These are phyloP conservation scores for Temnothorax ravouxi DNA, from an alignment of 2,888 invertebrate genomes.

Conservation along the genomic window DNA sequence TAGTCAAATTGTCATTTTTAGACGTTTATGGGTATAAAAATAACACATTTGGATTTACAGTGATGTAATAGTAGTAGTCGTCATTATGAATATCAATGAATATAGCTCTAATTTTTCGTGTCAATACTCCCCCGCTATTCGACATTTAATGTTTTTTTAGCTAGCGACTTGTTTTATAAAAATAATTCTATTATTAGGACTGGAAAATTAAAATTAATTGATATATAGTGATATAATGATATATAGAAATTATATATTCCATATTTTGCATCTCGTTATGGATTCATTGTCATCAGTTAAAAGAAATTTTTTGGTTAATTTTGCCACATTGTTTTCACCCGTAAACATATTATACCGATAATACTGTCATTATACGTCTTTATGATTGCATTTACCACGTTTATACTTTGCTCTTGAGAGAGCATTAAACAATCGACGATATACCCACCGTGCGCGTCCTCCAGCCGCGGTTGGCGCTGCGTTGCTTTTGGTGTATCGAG, in stretches of 20 bases:
- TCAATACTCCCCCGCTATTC: not conserved
- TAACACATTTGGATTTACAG: no score
- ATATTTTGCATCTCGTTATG: not conserved
- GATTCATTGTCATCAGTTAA: not conserved
- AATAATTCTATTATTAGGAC: not conserved
- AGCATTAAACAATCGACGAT: slow-evolving; percentile 68
- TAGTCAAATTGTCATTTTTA: no score
- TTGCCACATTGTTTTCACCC: not conserved
- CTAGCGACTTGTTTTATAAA: not conserved
- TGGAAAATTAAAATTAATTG: no score
- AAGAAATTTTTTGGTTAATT: not conserved
- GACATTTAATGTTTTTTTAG: no score
- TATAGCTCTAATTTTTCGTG: not conserved
- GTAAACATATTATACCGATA: not conserved
- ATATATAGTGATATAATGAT: not conserved
- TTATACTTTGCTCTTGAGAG: not conserved
- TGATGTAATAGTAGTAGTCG: not conserved
- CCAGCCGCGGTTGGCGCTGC: slow-evolving; percentile 56
- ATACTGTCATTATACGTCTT: not conserved
- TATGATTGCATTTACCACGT: slow-evolving; percentile 2
- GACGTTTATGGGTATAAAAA: no score
- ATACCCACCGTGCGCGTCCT: slow-evolving; percentile 56
- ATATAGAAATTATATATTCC: not conserved
- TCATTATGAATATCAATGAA: not conserved
- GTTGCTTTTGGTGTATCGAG: slow-evolving; percentile 57